Evolutionary conservation across 2,113 vertebrate species (phyloP).

Genomic region (Ginglymostoma cirratum): DNA sequence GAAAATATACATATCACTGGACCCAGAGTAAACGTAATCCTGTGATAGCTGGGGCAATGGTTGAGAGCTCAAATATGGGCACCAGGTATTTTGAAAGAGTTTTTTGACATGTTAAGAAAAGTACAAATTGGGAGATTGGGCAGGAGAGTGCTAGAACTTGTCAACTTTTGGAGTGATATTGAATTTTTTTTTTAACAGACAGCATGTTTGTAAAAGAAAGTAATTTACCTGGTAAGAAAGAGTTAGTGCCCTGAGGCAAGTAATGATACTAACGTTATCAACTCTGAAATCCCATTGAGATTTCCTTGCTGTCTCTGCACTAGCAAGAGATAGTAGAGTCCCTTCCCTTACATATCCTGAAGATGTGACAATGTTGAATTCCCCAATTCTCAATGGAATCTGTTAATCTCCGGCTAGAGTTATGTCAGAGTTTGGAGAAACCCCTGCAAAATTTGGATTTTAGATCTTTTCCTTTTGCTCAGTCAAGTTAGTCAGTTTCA

Average conservation of each 20-base stretch:
- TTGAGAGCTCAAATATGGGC: no score
- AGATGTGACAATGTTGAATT: not conserved
- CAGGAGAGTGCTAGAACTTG: no score
- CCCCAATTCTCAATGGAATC: not conserved
- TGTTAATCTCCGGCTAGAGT: not conserved
- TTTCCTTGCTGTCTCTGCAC: not conserved
- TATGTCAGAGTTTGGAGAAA: not conserved
- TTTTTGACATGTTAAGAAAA: no score
- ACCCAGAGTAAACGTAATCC: no score
- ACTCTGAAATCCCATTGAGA: not conserved
- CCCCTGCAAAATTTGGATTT: not conserved
- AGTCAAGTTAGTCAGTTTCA: not conserved
- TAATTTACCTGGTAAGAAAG: no score
- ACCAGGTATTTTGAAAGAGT: no score
- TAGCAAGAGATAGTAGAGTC: not conserved
- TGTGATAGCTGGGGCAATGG: no score
- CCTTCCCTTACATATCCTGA: not conserved
- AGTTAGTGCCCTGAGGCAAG: not conserved
- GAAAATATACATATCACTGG: no score
- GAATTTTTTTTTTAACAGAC: not conserved
- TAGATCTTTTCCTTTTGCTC: not conserved
- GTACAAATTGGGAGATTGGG: no score
- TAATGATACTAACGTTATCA: not conserved
- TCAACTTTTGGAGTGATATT: not conserved
- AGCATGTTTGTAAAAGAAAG: not conserved